Percentiles rank a stretch among this genome's conserved stretches.
phyloP scores from a whole-genome alignment of 1,140 invertebrate species.

The Scylla paramamosain region DNA sequence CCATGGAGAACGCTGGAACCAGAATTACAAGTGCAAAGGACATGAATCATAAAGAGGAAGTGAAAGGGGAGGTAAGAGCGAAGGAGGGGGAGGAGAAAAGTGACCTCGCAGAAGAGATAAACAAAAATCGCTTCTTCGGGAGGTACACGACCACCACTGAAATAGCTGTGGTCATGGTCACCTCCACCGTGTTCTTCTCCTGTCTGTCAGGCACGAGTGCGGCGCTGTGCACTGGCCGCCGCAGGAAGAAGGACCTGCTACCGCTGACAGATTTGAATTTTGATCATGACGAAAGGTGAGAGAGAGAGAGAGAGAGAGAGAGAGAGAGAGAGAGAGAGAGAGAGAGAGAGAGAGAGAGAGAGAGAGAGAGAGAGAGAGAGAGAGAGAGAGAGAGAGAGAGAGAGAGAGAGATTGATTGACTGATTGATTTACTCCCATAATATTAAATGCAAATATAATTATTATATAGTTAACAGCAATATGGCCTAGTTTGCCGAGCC shows the following conservation, averaged over 20 bases:
- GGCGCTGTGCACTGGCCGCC: neutral
- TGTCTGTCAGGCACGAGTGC: conserved; percentile 27
- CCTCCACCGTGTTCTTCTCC: conserved; percentile 47
- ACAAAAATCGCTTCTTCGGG: conserved; percentile 27
- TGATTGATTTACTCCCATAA: too few species aligned
- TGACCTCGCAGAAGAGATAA: neutral
- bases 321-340: conserved; percentile 15
- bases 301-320: conserved; percentile 52
- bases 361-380: too few species aligned
- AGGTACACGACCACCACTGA: conserved; percentile 33
- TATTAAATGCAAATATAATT: too few species aligned
- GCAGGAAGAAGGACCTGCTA: neutral
- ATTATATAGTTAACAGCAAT: too few species aligned
- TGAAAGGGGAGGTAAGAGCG: neutral
- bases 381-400: too few species aligned
- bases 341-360: too few species aligned
- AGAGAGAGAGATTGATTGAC: too few species aligned
- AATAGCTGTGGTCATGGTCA: conserved; percentile 41
- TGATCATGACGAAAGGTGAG: neutral
- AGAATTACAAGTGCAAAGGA: too few species aligned
- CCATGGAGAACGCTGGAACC: too few species aligned
- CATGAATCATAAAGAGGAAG: neutral
- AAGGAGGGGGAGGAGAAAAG: neutral
- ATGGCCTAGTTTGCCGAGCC: too few species aligned
- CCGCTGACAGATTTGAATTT: neutral